Conservation (phyloP, 1,140 invertebrate species). For the Phocides pigmalion region DNA sequence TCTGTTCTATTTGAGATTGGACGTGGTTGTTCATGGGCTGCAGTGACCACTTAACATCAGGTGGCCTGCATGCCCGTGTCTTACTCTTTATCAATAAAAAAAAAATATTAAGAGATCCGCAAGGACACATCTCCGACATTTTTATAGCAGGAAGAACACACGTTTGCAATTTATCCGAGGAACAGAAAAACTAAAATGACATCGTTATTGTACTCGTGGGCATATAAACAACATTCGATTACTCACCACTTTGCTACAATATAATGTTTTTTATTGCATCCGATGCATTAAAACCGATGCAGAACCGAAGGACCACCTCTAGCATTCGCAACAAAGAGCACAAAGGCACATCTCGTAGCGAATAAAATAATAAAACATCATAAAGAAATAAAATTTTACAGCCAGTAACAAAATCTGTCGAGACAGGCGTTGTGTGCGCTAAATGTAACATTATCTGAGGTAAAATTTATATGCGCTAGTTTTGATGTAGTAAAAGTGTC, state of each 20-base stretch:
- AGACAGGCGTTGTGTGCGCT: conserved; percentile 50
- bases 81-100: too few relatives aligned
- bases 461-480: conserved; percentile 56
- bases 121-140: conserved; percentile 25
- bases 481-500: conserved; percentile 36
- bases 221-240: conserved; percentile 67
- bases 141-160: conserved; percentile 56
- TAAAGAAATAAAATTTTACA: conserved; percentile 79
- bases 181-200: conserved; percentile 55
- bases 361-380: conserved; percentile 72
- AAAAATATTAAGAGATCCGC: conserved; percentile 33
- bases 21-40: too few relatives aligned
- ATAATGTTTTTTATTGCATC: conserved; percentile 65
- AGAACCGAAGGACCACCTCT: conserved; percentile 62
- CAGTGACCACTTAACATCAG: too few relatives aligned
- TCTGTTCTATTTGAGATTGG: too few relatives aligned
- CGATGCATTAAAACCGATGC: conserved; percentile 54
- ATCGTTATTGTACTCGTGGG: conserved; percentile 46
- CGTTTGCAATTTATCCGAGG: conserved; percentile 50
- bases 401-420: conserved; percentile 67
- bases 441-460: conserved; percentile 69
- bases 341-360: conserved; percentile 54
- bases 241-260: conserved; percentile 63
- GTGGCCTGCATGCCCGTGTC: too few relatives aligned
- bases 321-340: conserved; percentile 64